Base-by-base conservation (phyloP, 2,797 vertebrate species). In the Eospalax fontanierii region DNA sequence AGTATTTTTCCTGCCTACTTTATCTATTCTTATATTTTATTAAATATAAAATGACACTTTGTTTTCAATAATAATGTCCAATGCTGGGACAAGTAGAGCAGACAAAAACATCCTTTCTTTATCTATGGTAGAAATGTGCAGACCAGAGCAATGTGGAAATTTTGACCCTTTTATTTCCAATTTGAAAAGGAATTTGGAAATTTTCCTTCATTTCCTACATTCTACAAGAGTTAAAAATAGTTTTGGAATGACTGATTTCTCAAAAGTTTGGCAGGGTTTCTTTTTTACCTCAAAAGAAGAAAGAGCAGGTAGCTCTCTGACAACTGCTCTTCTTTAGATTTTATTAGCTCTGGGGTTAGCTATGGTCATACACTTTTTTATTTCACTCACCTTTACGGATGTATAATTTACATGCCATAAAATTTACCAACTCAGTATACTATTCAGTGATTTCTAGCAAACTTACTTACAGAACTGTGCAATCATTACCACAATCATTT, bases 171-270 rank as follows among this genome's bases (percentile, higher is more conserved):
- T 50, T 11, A 50, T 89, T 93, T 82, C n/a, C 40, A 43, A 93
- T 86, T n/a, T 73, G 65, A 86, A 91, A 87, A 75, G 6, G 28
- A 82, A 87, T 89, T 78, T 74, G 30, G 33, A 89, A 82, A 57
- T 5, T 82, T 66, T 38, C 35, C 73, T 89, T 91, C 40, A 91
- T 75, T 90, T 86, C 88, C 75, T 33, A 40, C 33, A 1, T 65
- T 92, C 82, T 94, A 61, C 38, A 80, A 87, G 11, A 92, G 50
- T 95, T 93, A 59, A 84, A 89, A 79, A 91, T 79, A 79, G 54
- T 38, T 87, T 15, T 90, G 73, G 40, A 46, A 85, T 85, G 33
- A 79, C 79, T 4, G 89, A 30, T 78, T 85, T 94, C 73, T 63
- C 86, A 74, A 95, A 85, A n/a, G 12, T 73, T 33, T 78, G 50